These are phyloP conservation scores for Enteromius unitaeniatus DNA, from an alignment of 2,797 vertebrate genomes.

Conservation along the genomic window DNA sequence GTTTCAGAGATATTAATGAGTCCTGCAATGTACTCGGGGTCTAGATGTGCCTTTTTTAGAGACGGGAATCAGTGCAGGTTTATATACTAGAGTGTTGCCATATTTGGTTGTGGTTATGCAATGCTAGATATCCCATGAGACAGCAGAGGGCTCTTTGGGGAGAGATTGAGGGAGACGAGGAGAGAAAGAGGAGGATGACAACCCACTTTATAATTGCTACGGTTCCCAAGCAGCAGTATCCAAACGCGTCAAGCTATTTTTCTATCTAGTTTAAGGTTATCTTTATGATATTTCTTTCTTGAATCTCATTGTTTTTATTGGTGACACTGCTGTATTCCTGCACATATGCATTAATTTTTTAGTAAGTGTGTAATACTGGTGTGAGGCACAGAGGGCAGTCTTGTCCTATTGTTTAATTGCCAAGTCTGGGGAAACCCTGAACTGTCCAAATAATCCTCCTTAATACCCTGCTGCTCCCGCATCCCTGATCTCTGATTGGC, in stretches of 20 bases:
- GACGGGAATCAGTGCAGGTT: conserved; percentile 11
- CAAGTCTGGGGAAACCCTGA: conserved; percentile 63
- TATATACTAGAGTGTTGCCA: conserved; percentile 25
- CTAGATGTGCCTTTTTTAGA: conserved; percentile 7
- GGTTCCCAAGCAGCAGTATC: conserved; percentile 20
- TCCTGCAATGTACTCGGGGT: not conserved
- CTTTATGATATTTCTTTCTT: not conserved
- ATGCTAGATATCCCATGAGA: conserved; percentile 33
- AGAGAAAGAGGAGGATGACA: conserved; percentile 11
- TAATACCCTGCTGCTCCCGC: conserved; percentile 80
- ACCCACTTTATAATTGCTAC: not conserved
- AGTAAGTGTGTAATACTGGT: conserved; percentile 60
- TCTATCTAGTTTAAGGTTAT: not conserved
- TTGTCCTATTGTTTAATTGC: conserved; percentile 40
- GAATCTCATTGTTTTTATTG: not conserved
- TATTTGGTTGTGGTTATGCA: conserved; percentile 47
- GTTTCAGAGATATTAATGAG: conserved; percentile 21
- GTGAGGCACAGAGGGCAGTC: conserved; percentile 71
- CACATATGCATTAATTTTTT: not conserved
- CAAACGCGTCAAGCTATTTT: not conserved
- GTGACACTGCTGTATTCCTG: not conserved
- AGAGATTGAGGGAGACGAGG: conserved; percentile 4
- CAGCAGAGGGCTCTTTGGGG: conserved; percentile 32
- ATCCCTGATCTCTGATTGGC: conserved; percentile 78
- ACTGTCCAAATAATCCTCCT: conserved; percentile 81